A percentile compares a stretch with the other conserved stretches of the same genome.
phyloP scores from a whole-genome alignment of 2,888 invertebrate genomes.

The Drosophila subsilvestris region DNA sequence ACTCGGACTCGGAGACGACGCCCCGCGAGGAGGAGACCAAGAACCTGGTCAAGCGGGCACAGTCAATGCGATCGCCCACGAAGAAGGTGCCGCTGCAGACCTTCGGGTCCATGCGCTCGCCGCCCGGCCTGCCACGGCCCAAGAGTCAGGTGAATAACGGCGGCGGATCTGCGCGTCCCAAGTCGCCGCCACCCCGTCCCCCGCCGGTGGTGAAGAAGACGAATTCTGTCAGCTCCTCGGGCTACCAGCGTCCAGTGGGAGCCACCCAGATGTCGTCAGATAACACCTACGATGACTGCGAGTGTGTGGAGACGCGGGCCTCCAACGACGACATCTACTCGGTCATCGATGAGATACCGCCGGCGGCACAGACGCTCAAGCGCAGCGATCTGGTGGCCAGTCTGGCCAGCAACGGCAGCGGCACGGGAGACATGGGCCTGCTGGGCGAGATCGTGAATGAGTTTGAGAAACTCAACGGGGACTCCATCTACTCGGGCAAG shows the following conservation, averaged over 20 bases:
- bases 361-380: constrained; percentile 82
- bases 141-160: constrained; percentile 86
- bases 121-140: constrained; percentile 87
- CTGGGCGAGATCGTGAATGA: constrained; percentile 94
- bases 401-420: constrained; percentile 57
- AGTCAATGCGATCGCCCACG: constrained; percentile 90
- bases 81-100: constrained; percentile 87
- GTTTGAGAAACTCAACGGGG: constrained; percentile 93
- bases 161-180: constrained; percentile 86
- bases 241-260: constrained; percentile 85
- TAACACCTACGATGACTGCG: constrained; percentile 91
- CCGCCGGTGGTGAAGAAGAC: constrained; percentile 83
- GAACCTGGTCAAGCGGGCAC: constrained; percentile 88
- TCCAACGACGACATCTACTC: constrained; percentile 93
- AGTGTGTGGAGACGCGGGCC: constrained; percentile 85
- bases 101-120: constrained; percentile 93
- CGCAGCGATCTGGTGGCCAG: constrained; percentile 83
- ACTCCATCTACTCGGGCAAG: constrained; percentile 92
- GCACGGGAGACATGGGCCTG: constrained; percentile 88
- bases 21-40: constrained; percentile 84
- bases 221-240: constrained; percentile 85
- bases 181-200: constrained; percentile 90
- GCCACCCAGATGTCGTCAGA: constrained; percentile 72
- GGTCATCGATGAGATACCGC: constrained; percentile 92
- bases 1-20: constrained; percentile 82